Evolutionary conservation across 1,140 invertebrate genomes (phyloP).

Genomic region (Drosophila pachea): DNA sequence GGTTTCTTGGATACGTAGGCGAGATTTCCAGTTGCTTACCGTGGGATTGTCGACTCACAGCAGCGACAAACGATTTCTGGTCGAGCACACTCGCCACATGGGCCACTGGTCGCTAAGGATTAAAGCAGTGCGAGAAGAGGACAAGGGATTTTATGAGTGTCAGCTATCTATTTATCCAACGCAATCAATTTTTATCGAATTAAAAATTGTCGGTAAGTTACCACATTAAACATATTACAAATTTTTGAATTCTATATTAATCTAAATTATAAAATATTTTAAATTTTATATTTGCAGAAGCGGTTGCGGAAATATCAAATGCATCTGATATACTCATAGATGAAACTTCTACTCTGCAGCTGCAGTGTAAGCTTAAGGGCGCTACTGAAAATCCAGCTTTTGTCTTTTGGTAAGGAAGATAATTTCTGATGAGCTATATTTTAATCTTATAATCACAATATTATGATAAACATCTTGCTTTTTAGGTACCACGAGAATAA

Average conservation of each 20-base stretch:
- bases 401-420: slow-evolving; percentile 84
- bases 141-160: slow-evolving; percentile 89
- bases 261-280: no score
- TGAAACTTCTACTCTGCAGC: slow-evolving; percentile 84
- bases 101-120: slow-evolving; percentile 87
- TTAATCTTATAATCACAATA: neutral
- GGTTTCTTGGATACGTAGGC: slow-evolving; percentile 86
- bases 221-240: neutral
- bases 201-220: slow-evolving; percentile 88
- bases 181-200: slow-evolving; percentile 86
- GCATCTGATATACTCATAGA: slow-evolving; percentile 88
- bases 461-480: neutral
- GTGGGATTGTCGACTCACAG: slow-evolving; percentile 86
- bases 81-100: slow-evolving; percentile 88
- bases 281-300: slow-evolving; percentile 80
- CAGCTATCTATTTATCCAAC: slow-evolving; percentile 90
- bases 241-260: neutral
- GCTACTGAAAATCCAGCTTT: slow-evolving; percentile 87
- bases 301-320: slow-evolving; percentile 86
- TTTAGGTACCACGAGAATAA: slow-evolving; percentile 83
- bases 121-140: slow-evolving; percentile 84
- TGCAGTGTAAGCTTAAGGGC: slow-evolving; percentile 86
- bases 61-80: slow-evolving; percentile 86
- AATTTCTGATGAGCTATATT: neutral
- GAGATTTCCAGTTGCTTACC: slow-evolving; percentile 86